Evolutionary conservation across 2,888 invertebrate species (phyloP).

Genomic region (Parnassius mnemosyne): DNA sequence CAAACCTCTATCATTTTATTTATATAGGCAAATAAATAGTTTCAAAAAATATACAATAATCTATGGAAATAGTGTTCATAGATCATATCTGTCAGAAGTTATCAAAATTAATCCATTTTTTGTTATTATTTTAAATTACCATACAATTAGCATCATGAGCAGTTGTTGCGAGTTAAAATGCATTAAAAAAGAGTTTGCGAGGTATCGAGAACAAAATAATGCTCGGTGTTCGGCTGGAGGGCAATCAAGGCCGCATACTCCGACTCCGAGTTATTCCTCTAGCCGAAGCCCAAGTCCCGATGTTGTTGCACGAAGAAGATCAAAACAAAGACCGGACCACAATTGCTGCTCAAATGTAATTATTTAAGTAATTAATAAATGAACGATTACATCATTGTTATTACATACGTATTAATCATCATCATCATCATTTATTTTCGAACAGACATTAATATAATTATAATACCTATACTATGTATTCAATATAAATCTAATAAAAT

Average conservation of each 20-base stretch:
- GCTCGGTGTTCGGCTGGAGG: not conserved
- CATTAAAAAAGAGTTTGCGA: constrained; percentile 19
- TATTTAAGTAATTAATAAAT: not conserved
- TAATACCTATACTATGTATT: no score
- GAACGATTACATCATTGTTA: no score
- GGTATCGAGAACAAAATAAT: constrained; percentile 9
- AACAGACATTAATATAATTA: no score
- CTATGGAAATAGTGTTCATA: no score
- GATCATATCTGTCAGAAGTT: no score
- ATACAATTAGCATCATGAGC: constrained; percentile 4
- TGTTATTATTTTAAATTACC: not conserved
- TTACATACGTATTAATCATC: no score
- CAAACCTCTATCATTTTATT: no score
- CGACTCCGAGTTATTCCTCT: constrained; percentile 8
- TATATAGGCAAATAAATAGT: no score
- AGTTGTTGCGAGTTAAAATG: constrained; percentile 10
- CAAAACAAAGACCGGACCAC: not conserved
- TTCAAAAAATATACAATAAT: no score
- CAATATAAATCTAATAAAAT: no score
- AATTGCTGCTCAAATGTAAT: constrained; percentile 4
- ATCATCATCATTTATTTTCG: no score
- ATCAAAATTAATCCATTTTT: no score
- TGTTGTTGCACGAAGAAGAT: not conserved
- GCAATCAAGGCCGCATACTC: constrained; percentile 8
- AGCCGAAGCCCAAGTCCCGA: not conserved